phyloP scores from a whole-genome alignment of 2,888 invertebrate genomes.

The Antitype chi region DNA sequence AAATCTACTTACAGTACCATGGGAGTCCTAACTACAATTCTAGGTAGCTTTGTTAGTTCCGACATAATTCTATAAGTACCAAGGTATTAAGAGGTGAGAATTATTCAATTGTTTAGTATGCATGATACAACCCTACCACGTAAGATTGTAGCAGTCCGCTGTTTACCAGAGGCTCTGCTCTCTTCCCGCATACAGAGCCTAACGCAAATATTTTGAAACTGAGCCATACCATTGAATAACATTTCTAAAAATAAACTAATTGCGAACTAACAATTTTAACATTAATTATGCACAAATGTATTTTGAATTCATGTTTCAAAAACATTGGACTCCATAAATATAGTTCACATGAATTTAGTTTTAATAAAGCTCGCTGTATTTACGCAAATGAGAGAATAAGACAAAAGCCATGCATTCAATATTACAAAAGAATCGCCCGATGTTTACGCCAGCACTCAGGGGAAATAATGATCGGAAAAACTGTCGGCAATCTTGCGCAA shows the following conservation, averaged over 20 bases:
- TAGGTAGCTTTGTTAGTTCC: background rate
- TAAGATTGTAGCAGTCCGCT: constrained; percentile 63
- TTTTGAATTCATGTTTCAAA: background rate
- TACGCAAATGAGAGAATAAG: constrained; percentile 50
- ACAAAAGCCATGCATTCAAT: constrained; percentile 67
- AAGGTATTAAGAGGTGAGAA: background rate
- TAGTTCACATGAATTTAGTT: background rate
- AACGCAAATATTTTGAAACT: constrained; percentile 75
- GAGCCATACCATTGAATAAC: constrained; percentile 47
- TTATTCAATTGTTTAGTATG: constrained; percentile 8
- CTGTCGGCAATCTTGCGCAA: constrained; percentile 57
- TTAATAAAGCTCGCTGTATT: background rate
- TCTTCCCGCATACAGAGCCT: constrained; percentile 62
- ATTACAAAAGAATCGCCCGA: constrained; percentile 63
- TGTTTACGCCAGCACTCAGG: constrained; percentile 67
- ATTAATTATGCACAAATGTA: background rate
- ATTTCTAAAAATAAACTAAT: constrained; percentile 30
- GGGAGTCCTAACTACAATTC: background rate
- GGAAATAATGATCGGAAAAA: constrained; percentile 72
- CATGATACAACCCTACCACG: constrained; percentile 65
- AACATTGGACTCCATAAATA: background rate
- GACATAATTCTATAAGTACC: background rate
- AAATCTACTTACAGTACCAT: background rate
- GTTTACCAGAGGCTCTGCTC: constrained; percentile 69
- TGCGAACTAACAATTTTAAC: constrained; percentile 4